A percentile compares a stretch with the other conserved stretches of the same genome.
phyloP scores from a whole-genome alignment of 2,113 vertebrate species.

The Menidia beryllina region DNA sequence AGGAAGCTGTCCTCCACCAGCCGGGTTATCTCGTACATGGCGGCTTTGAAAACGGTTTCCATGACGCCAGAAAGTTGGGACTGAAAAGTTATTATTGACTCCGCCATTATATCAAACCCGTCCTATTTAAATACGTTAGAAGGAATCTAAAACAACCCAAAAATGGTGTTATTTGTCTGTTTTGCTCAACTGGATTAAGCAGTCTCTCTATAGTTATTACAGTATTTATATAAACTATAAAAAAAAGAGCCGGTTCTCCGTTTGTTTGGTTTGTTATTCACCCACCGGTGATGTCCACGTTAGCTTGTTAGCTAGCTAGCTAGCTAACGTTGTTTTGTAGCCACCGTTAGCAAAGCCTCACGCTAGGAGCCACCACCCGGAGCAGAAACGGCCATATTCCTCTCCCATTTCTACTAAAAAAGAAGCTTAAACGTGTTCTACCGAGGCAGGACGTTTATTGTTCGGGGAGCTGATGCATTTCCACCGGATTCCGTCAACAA shows the following conservation, averaged over 20 bases:
- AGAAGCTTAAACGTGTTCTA: background rate
- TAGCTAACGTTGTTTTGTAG: background rate
- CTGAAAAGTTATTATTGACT: conserved; percentile 78
- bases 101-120: conserved; percentile 69
- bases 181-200: background rate
- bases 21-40: conserved; percentile 84
- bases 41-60: conserved; percentile 85
- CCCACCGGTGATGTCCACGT: too few species aligned
- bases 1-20: conserved; percentile 83
- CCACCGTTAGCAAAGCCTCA: background rate
- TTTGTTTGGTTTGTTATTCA: too few species aligned
- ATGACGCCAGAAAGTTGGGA: conserved; percentile 84
- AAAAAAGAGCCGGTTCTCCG: too few species aligned
- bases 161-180: too few species aligned
- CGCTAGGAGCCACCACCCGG: background rate
- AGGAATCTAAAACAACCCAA: too few species aligned
- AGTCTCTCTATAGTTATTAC: background rate
- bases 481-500: conserved; percentile 56
- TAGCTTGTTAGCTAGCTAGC: conserved; percentile 31
- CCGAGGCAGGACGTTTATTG: background rate
- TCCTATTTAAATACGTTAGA: too few species aligned
- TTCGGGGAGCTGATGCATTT: background rate
- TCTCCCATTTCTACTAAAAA: background rate
- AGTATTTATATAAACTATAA: background rate
- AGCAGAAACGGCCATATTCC: too few species aligned